Conservation (phyloP, 2,113 vertebrate genomes). For the Paratilapia polleni region DNA sequence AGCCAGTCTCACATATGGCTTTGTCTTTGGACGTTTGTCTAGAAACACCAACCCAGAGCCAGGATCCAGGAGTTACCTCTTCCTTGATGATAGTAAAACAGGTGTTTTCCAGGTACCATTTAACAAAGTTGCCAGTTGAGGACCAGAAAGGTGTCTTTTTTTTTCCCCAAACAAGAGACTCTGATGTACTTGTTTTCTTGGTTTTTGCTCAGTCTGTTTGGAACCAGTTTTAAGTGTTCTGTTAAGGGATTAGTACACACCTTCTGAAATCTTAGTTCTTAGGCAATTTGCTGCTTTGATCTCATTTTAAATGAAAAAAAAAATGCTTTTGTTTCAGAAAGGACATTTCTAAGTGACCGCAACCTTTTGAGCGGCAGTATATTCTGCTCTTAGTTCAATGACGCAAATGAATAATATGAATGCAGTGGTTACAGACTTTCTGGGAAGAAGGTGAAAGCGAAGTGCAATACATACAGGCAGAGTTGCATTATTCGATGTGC, state of each 20-base stretch:
- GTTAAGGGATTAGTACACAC: not conserved
- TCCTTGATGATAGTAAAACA: not conserved
- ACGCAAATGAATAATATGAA: not conserved
- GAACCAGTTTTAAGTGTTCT: not conserved
- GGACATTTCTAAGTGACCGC: not conserved
- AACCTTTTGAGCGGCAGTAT: not conserved
- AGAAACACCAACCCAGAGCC: not conserved
- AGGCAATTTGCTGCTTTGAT: not conserved
- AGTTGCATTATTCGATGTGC: not conserved
- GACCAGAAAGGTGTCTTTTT: not conserved
- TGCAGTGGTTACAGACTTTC: not conserved
- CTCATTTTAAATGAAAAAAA: not conserved
- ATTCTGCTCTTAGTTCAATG: not conserved
- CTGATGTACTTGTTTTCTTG: not conserved
- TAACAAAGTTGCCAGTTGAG: not conserved
- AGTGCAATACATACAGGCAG: not conserved
- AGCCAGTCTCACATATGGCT: not conserved
- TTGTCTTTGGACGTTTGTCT: not conserved
- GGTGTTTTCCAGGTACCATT: not conserved
- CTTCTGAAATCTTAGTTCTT: not conserved
- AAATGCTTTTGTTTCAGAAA: not conserved
- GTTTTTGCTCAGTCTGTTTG: not conserved
- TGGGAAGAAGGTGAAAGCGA: not conserved
- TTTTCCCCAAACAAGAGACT: not conserved
- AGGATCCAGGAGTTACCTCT: not conserved